Conservation (phyloP, 2,888 invertebrate genomes). For the Diarsia brunnea region DNA sequence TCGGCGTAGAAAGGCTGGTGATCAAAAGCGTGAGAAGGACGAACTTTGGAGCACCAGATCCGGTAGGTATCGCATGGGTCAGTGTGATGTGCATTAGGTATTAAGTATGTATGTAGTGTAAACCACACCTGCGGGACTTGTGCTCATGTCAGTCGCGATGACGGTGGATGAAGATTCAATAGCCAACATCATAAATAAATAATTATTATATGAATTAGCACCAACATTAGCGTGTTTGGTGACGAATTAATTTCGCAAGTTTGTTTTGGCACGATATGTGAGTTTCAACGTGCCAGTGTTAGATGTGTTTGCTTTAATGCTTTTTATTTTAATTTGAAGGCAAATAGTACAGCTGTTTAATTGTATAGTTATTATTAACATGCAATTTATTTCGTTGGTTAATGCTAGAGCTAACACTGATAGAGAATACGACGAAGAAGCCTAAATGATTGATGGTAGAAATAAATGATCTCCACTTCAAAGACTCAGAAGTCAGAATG, state of each 20-base stretch:
- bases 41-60: conserved; percentile 69
- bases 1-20: conserved; percentile 60
- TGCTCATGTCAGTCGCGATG: conserved; percentile 76
- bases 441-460: conserved; percentile 67
- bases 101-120: conserved; percentile 72
- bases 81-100: conserved; percentile 74
- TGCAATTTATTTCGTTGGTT: conserved; percentile 63
- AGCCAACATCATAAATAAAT: conserved; percentile 70
- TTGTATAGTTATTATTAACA: conserved; percentile 61
- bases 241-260: conserved; percentile 66
- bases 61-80: conserved; percentile 69
- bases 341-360: conserved; percentile 60
- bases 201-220: conserved; percentile 70
- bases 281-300: conserved; percentile 61
- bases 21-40: conserved; percentile 59
- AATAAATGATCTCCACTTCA: conserved; percentile 52
- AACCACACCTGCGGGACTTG: conserved; percentile 75
- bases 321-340: conserved; percentile 51
- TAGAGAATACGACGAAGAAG: conserved; percentile 67
- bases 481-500: conserved; percentile 18
- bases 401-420: conserved; percentile 68
- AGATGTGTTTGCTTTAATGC: conserved; percentile 60
- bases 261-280: conserved; percentile 66
- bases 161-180: conserved; percentile 69
- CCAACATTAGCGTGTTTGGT: conserved; percentile 70